Conservation (phyloP, 2,797 vertebrate genomes). For the Australoheros facetus region DNA sequence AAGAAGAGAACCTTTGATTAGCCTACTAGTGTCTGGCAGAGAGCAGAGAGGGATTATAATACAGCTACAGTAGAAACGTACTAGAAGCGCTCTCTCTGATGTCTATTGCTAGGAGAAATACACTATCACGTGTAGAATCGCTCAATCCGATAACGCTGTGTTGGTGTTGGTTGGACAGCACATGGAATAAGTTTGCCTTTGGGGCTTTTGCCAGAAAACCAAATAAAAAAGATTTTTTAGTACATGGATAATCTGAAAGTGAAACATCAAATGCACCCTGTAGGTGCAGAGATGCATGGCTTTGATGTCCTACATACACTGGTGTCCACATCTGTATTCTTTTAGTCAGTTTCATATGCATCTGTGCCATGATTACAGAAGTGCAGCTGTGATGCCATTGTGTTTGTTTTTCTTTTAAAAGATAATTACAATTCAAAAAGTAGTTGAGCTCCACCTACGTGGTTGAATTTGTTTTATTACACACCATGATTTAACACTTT, state of each 20-base stretch:
- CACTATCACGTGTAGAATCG: neutral
- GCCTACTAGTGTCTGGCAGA: conserved; percentile 31
- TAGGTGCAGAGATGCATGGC: neutral
- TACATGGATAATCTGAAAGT: neutral
- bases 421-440: too few relatives aligned
- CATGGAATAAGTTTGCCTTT: neutral
- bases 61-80: conserved; percentile 8
- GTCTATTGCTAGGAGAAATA: neutral
- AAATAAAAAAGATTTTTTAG: neutral
- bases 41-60: conserved; percentile 19
- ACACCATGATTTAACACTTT: too few relatives aligned
- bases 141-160: neutral
- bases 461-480: too few relatives aligned
- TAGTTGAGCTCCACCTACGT: too few relatives aligned
- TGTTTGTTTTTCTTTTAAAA: too few relatives aligned
- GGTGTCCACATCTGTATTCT: neutral
- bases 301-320: neutral
- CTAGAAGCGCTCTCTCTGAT: neutral
- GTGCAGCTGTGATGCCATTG: neutral
- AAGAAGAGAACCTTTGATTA: conserved; percentile 48
- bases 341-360: neutral
- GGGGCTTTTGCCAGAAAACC: neutral
- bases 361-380: too few relatives aligned
- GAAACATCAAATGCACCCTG: neutral
- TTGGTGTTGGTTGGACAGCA: neutral